Evolutionary conservation across 2,888 invertebrate species (phyloP), one percentile per base, ranked within the genome.

Genomic region (Mythimna lalbum): DNA sequence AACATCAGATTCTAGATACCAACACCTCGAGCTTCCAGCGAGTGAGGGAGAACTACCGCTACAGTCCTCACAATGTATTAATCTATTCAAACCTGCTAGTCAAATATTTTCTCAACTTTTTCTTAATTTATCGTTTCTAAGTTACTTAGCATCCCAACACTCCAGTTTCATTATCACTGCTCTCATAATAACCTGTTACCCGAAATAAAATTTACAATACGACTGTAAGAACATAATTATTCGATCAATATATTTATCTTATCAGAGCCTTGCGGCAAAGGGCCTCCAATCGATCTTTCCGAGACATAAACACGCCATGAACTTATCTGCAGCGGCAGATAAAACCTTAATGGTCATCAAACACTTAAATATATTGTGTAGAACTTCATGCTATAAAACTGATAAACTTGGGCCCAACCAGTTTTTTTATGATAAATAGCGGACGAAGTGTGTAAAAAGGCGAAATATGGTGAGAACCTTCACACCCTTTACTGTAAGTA

Each of bases 231-330:
- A 76, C 76, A 77, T 84, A 86, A 85, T 85, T 85, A 85, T 85
- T 56, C 78, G 83, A 85, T 86, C 87, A 85, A 86, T 85, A 86
- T 80, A 79, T 77, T 84, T 86, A 89, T 89, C 90, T 90, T 89
- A 90, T 91, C 91, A 76, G 17, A 80, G 68, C 75, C 82, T 79
- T 78, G 87, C 85, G 85, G 85, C 87, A 68, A 76, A 76, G 65
- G 67, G 80, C 76, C 81, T 79, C 70, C 87, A 82, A 91, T 90
- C 91, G 87, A 90, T 90, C 90, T 89, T 81, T 43, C 80, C 72
- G 79, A 85, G 90, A 88, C 89, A 79, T 82, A 81, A 85, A 87
- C 89, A 88, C 78, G 85, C 85, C 82, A 83, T 79, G 76, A 79
- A 87, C 75, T 83, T 86, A 86, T 88, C 86, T 80, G 67, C 71